Conservation (phyloP, 2,888 invertebrate species). For the Brachyptera risi region DNA sequence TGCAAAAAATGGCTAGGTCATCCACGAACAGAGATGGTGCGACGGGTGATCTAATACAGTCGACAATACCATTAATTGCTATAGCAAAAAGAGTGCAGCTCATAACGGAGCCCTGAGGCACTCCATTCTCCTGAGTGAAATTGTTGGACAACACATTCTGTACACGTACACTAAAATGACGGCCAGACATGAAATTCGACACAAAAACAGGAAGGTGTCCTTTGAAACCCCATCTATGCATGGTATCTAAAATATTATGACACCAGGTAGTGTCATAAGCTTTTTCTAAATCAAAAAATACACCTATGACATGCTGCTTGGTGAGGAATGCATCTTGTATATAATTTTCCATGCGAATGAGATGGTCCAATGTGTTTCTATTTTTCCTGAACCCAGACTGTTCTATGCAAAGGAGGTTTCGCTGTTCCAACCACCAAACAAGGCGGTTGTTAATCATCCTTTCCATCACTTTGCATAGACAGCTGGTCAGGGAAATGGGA, state of each 20-base stretch:
- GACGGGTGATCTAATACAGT: constrained; percentile 4
- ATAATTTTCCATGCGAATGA: constrained; percentile 33
- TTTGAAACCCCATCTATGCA: constrained; percentile 28
- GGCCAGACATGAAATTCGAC: constrained; percentile 15
- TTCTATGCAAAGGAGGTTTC: constrained; percentile 25
- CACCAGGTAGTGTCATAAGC: constrained; percentile 33
- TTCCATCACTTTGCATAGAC: constrained; percentile 36
- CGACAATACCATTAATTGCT: constrained; percentile 17
- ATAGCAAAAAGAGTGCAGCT: constrained; percentile 22
- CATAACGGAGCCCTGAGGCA: constrained; percentile 23
- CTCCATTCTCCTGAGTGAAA: no score
- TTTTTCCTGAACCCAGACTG: no score
- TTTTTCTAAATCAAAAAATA: no score
- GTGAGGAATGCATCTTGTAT: constrained; percentile 32
- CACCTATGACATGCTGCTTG: no score
- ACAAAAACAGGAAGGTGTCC: constrained; percentile 31
- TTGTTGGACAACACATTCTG: no score
- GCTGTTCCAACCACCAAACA: constrained; percentile 32
- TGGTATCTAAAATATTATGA: constrained; percentile 25
- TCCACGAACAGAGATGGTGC: constrained; percentile 16
- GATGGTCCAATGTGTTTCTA: no score
- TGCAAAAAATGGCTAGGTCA: no score
- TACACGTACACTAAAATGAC: constrained; percentile 11
- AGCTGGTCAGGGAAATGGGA: constrained; percentile 37
- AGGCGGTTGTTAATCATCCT: constrained; percentile 34